Percentiles rank a stretch among this genome's conserved stretches.
Evolutionary conservation across 2,888 invertebrate species (phyloP).

Genomic region (Fissipunctia ypsillon): DNA sequence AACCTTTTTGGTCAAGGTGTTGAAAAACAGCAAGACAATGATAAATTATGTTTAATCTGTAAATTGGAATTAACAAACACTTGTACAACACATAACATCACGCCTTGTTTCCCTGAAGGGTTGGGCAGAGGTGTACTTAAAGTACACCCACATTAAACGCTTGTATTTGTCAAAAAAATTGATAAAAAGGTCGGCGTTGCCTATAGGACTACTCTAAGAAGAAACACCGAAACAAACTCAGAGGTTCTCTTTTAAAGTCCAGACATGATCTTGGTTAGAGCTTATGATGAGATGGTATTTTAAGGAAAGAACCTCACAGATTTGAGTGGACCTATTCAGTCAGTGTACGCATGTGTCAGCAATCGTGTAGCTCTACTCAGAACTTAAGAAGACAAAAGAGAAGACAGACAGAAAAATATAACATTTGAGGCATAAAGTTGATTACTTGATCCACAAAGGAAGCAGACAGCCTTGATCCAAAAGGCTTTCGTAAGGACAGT

Average conservation of each 20-base stretch:
- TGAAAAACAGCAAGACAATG: background rate
- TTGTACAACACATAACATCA: too few species aligned
- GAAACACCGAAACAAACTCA: background rate
- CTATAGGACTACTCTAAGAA: background rate
- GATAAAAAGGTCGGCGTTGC: background rate
- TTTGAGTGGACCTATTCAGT: background rate
- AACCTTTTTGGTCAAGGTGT: background rate
- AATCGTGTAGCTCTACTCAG: background rate
- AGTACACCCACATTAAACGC: too few species aligned
- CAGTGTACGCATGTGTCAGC: too few species aligned
- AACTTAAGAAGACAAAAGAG: background rate
- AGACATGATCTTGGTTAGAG: too few species aligned
- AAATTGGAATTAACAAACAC: background rate
- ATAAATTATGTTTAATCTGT: too few species aligned
- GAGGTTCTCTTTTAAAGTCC: background rate
- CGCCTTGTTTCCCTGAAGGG: too few species aligned
- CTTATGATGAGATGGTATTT: background rate
- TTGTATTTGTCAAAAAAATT: too few species aligned
- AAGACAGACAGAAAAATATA: background rate
- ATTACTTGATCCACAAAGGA: slow-evolving; percentile 16
- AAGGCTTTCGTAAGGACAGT: background rate
- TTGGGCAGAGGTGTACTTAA: too few species aligned
- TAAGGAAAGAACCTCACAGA: background rate
- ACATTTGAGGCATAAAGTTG: background rate
- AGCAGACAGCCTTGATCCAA: slow-evolving; percentile 20